Evolutionary conservation across 2,888 invertebrate genomes (phyloP), one percentile per base, ranked within the genome.

Genomic region (Microplitis manilae): DNA sequence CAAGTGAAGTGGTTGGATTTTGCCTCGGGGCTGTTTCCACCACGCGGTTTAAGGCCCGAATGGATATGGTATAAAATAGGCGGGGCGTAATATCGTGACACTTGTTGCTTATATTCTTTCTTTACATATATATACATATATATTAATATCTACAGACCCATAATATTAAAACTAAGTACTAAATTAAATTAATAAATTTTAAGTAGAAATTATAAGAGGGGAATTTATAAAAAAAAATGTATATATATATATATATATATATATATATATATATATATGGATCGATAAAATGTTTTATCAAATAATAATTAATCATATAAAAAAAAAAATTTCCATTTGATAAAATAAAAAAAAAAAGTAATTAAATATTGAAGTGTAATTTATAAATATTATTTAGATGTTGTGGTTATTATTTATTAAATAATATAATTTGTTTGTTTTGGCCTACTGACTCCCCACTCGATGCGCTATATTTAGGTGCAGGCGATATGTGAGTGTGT

Each of bases 1-100:
- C 85, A 86, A 88, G 88, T 88, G 88, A 87, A 87, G 87, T 88
- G 88, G 88, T 87, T 88, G 87, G 82, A 85, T 86, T 50, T 50
- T 82, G 85, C 86, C 85, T 83, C 85, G 78, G 84, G 87, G 86
- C 87, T 86, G 80, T 80, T 79, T 78, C 80, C 82, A 77, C 79
- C 77, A 79, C 74, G 76, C 79, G 79, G 64, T 75, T 73, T 77
- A 75, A 64, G 59, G 73, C 79, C 74, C 73, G 38, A 77, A 17
- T 75, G 80, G 84, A 84, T 50, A 50, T 50, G 50, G 50, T 50
- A 50, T 13, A 50, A 30, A 50, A 50, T 50, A 85, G 88, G 88
- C 88, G 88, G 88, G 81, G 88, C 88, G 77, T 84, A 81, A 80
- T 50, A 67, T 15, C 85, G 77, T 81, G 83, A 86, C 87, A 88